Percentiles rank a stretch among this genome's conserved stretches.
Conservation (phyloP, 2,797 vertebrate genomes). For the Myotis planiceps region DNA sequence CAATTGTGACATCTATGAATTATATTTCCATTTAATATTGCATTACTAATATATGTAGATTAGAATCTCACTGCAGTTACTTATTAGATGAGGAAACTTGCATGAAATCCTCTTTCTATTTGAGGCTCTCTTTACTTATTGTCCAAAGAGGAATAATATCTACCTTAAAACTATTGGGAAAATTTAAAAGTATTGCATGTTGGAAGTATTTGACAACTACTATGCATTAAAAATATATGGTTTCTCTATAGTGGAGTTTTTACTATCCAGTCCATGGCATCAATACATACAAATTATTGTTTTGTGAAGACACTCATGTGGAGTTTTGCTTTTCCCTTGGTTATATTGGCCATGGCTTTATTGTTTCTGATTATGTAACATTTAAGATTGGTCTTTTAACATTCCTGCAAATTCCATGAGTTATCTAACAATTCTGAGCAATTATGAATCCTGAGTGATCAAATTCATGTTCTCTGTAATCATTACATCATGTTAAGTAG, state of each 20-base stretch:
- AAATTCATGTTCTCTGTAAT: not conserved
- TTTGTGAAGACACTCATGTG: rapidly evolving
- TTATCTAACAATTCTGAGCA: not conserved
- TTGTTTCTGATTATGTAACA: not conserved
- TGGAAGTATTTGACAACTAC: not conserved
- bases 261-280: not conserved
- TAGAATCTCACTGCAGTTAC: not conserved
- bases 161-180: not conserved
- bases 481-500: not conserved
- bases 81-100: not conserved
- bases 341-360: not conserved
- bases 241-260: not conserved
- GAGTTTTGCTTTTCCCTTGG: not conserved
- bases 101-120: not conserved
- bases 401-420: not conserved
- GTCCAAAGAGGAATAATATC: not conserved
- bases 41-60: not conserved
- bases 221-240: not conserved
- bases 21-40: not conserved
- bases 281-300: not conserved
- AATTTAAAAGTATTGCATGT: not conserved
- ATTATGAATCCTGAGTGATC: not conserved
- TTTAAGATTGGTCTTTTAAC: not conserved
- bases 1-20: not conserved
- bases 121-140: not conserved